Evolutionary conservation across 1,140 invertebrate species (phyloP).

Genomic region (Lepidotrigona ventralis): DNA sequence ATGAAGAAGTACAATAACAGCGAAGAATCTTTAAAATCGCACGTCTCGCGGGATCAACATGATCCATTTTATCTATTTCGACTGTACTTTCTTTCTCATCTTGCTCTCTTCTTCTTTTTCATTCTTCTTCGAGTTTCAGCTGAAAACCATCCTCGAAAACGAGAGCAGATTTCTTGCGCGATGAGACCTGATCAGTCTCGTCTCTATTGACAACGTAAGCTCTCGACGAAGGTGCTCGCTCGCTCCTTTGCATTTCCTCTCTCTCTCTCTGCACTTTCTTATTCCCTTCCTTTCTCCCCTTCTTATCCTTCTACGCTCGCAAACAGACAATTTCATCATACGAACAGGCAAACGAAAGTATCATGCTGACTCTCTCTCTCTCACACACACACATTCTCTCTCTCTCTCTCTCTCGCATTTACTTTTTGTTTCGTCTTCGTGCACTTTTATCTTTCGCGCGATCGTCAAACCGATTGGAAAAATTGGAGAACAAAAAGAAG

Average conservation of each 20-base stretch:
- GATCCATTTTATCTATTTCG: background rate
- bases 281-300: too few relatives aligned
- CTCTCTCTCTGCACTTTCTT: background rate
- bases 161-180: background rate
- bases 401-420: background rate
- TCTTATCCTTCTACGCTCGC: background rate
- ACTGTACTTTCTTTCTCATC: too few relatives aligned
- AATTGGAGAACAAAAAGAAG: background rate
- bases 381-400: too few relatives aligned
- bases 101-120: background rate
- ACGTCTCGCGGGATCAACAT: too few relatives aligned
- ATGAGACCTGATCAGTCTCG: background rate
- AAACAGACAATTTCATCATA: conserved; percentile 5
- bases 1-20: background rate
- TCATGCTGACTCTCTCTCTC: background rate
- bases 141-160: background rate
- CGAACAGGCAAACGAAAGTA: background rate
- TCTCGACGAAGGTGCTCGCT: background rate
- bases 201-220: background rate
- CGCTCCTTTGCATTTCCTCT: too few relatives aligned
- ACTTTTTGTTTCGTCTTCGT: background rate
- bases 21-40: background rate
- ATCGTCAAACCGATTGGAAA: conserved; percentile 11
- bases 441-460: conserved; percentile 11
- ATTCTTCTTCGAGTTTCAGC: background rate